Base-by-base conservation (phyloP, 2,888 invertebrate species). In the Temnothorax rugatulus region DNA sequence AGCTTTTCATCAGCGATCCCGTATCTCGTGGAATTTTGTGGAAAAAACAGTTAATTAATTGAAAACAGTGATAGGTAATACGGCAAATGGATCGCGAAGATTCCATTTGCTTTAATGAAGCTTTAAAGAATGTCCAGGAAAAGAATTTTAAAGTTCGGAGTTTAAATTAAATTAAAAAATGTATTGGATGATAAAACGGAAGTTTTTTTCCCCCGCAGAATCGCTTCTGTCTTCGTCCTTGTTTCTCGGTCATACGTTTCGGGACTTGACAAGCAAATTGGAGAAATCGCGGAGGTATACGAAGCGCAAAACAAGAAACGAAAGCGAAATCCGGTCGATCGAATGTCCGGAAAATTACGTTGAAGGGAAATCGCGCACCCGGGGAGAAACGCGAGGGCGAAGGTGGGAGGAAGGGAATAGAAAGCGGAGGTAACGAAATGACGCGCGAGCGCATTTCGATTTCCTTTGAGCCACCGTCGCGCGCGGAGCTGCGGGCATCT, bases 231-330 rank as follows among this genome's bases (percentile, higher is more conserved):
- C 50, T n/a, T 50, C 44, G 34, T 74, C 25, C 34, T 54, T 54
- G 29, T 34, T 41, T 61, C 44, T 18, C 52, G 13, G 63, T 68
- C 81, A 54, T 57, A 57, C 64, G 25, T 68, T 34, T 79, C 63
- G 25, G 81, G 47, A 59, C 86, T 82, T 83, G 77, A 83, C 74
- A 79, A 79, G 79, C 76, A 77, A 73, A 69, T 82, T 57, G 74
- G 77, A 69, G 75, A 84, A 86, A 79, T 86, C 83, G 81, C 86
- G 86, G 73, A 77, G 61, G 7, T 74, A 86, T 86, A 52, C 86
- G 85, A 76, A 87, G 87, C 89, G 85, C 85, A 87, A 90, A 90
- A 88, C 91, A 91, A 87, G 89, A 90, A 90, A 89, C 84, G 86
- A 90, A 85, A 90, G 85, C 86, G 85, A 85, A 89, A 88, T 88